Conservation (phyloP, 2,113 vertebrate genomes). For the Urocynchramus pylzowi region DNA sequence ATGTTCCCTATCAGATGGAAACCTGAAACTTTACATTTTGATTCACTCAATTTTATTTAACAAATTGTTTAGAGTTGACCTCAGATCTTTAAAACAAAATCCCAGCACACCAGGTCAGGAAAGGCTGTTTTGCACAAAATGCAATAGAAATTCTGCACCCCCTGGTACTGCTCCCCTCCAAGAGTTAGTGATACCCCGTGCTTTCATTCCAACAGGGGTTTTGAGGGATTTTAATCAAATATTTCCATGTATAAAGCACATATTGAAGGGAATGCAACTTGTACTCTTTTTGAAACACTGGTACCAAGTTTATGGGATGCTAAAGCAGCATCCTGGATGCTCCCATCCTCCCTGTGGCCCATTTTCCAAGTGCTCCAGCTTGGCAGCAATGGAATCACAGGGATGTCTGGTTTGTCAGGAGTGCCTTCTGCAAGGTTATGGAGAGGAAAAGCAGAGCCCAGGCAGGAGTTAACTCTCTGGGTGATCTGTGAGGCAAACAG, state of each 20-base stretch:
- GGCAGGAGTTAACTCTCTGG: slow-evolving; percentile 33
- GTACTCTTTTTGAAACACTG: neutral
- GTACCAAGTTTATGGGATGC: neutral
- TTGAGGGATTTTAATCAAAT: neutral
- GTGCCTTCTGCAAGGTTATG: neutral
- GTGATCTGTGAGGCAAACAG: neutral
- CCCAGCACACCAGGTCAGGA: neutral
- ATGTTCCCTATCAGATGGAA: neutral
- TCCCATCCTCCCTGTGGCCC: neutral
- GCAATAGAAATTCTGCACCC: neutral
- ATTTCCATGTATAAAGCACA: neutral
- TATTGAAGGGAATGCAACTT: neutral
- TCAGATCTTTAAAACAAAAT: neutral
- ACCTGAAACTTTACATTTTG: neutral
- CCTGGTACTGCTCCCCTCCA: neutral
- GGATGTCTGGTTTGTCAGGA: neutral
- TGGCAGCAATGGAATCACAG: rapidly evolving
- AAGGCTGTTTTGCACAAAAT: neutral
- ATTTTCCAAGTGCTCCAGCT: rapidly evolving
- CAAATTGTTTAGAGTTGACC: neutral
- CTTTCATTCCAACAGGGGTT: neutral
- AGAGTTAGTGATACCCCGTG: neutral
- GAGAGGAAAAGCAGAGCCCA: neutral
- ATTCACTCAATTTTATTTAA: neutral
- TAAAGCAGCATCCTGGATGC: neutral